A percentile compares a stretch with the other conserved stretches of the same genome.
These are phyloP conservation scores for Mamestra configurata DNA, from an alignment of 1,140 invertebrate species.

Conservation along the genomic window DNA sequence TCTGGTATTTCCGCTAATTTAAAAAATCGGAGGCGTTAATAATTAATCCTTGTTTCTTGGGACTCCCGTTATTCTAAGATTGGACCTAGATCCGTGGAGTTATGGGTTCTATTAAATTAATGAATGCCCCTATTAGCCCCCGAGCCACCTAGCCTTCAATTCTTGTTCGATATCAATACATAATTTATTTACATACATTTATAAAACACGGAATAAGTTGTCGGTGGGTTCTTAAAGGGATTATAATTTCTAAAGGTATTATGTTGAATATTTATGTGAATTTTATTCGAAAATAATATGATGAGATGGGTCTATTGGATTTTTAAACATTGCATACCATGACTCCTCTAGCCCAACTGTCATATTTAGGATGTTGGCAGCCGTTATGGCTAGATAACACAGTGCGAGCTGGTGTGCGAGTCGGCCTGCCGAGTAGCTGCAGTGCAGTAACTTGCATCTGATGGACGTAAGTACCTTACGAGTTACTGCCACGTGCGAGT, in stretches of 20 bases:
- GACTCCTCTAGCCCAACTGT: no score
- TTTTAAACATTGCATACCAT: no score
- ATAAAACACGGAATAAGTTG: background rate
- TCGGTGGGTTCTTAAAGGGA: background rate
- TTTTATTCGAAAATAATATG: background rate
- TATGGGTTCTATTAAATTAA: constrained; percentile 33
- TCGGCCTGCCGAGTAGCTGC: no score
- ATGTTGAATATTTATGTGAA: background rate
- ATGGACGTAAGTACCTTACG: no score
- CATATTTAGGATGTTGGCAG: no score
- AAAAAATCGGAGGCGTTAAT: background rate
- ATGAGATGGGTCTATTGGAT: no score
- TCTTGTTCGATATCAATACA: background rate
- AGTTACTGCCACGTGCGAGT: no score
- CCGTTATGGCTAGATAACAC: no score
- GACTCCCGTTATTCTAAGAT: background rate
- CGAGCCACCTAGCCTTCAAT: background rate
- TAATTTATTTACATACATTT: constrained; percentile 8
- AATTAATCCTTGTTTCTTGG: constrained; percentile 8
- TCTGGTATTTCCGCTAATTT: background rate
- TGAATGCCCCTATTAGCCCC: constrained; percentile 21
- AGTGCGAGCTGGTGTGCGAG: no score
- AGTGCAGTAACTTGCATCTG: no score
- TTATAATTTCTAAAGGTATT: background rate
- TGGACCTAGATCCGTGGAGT: constrained; percentile 13